Evolutionary conservation across 2,113 vertebrate genomes (phyloP).

Genomic region (Sander vitreus): DNA sequence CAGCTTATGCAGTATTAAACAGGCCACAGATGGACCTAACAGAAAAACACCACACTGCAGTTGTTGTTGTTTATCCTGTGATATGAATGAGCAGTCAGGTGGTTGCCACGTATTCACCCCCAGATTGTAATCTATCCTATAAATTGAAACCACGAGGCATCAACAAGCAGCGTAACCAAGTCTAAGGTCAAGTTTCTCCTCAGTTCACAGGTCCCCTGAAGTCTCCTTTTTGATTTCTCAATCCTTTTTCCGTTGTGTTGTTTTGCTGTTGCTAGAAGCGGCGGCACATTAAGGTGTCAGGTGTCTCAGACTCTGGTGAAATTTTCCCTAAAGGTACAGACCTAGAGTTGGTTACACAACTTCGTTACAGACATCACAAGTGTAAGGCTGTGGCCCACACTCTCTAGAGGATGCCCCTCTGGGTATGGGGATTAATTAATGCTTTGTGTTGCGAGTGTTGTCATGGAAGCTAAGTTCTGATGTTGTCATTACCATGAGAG

Average conservation of each 20-base stretch:
- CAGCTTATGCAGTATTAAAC: neutral
- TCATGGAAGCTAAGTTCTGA: neutral
- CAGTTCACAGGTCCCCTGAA: neutral
- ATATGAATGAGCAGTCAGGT: conserved; percentile 41
- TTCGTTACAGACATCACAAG: conserved; percentile 13
- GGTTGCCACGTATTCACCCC: conserved; percentile 23
- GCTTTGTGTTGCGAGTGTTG: neutral
- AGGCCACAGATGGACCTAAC: neutral
- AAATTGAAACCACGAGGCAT: conserved; percentile 57
- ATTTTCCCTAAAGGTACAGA: conserved; percentile 31
- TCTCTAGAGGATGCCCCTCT: conserved; percentile 23
- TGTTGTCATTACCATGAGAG: neutral
- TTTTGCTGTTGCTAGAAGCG: conserved; percentile 39
- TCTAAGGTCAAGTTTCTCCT: conserved; percentile 54
- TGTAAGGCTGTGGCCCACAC: conserved; percentile 15
- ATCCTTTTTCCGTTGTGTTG: conserved; percentile 58
- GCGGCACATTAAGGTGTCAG: conserved; percentile 38
- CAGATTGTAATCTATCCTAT: conserved; percentile 32
- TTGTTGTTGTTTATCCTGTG: conserved; percentile 58
- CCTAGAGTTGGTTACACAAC: conserved; percentile 36
- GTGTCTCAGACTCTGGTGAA: conserved; percentile 45
- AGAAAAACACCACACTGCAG: conserved; percentile 55
- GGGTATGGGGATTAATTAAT: conserved; percentile 12
- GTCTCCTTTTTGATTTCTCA: conserved; percentile 68
- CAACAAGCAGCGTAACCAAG: conserved; percentile 49